Evolutionary conservation across 2,797 vertebrate genomes (phyloP), one percentile per base, ranked within the genome.

Genomic region (Channallabes apus): DNA sequence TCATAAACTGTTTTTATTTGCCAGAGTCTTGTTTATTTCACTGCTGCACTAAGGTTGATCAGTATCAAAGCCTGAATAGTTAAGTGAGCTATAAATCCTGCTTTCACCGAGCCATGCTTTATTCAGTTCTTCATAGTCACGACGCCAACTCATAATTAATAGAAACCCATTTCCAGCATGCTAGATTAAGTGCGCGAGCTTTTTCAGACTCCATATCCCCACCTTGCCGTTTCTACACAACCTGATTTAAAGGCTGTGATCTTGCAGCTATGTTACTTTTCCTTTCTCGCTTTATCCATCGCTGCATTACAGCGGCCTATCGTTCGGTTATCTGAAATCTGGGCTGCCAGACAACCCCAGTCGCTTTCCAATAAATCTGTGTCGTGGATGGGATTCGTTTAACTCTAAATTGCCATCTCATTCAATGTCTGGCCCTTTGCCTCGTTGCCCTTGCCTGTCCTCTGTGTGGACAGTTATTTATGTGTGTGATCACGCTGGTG

Each of bases 381-480:
- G 80, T 56, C 80, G 86, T 72, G 32, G 79, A 91, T 83, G 41
- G 84, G 73, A 88, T 91, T 91, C 78, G 80, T 90, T 92, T 91
- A 84, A 90, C 87, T 88, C 80, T 82, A 89, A 92, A 91, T 88
- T 89, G 85, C 85, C 29, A 71, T 93, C 86, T 93, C 88, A 92
- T 92, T 90, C 89, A 86, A 80, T 80, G 91, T 87, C 90, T 91
- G 90, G 87, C 91, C 86, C 87, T 87, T 93, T 91, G 90, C 87
- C 88, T 89, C 22, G 35, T 62, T 90, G 90, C 90, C 93, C 92
- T 93, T 93, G 89, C 80, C 14, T 80, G 91, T 93, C 91, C 92
- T 93, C 89, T 91, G 86, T 77, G 64, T 85, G 91, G 84, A 62
- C 84, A 15, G 84, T 93, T 93, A 91, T 94, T 94, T 93, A 93